Evolutionary conservation across 2,888 invertebrate genomes (phyloP).

Genomic region (Cantharis nigra): DNA sequence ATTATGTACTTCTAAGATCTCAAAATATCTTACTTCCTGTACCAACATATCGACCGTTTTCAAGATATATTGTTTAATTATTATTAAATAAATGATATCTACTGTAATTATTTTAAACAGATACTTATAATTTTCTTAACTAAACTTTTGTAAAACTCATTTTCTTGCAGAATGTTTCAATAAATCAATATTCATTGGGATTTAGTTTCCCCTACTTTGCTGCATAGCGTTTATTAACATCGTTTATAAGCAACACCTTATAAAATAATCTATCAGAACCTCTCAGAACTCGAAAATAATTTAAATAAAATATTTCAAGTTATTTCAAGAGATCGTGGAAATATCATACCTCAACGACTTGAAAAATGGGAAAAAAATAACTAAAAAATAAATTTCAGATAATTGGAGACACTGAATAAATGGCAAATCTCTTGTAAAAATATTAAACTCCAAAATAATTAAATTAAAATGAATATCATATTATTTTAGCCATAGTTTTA

Average conservation of each 20-base stretch:
- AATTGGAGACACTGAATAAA: no score
- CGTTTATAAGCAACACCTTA: not conserved
- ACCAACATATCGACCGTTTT: not conserved
- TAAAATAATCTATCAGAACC: not conserved
- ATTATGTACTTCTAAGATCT: not conserved
- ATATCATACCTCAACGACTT: no score
- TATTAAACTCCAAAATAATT: no score
- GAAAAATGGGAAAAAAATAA: no score
- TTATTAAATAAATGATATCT: not conserved
- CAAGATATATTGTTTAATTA: not conserved
- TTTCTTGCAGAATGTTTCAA: not conserved
- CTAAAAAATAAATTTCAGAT: no score
- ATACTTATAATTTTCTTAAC: not conserved
- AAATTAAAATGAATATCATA: no score
- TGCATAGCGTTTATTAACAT: not conserved
- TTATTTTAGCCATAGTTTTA: no score
- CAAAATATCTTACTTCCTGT: not conserved
- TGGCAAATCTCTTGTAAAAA: no score
- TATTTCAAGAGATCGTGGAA: no score
- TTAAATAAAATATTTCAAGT: no score
- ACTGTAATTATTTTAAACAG: not conserved
- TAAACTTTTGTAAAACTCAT: not conserved
- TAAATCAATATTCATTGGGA: not conserved
- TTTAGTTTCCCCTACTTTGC: not conserved
- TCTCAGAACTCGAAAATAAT: not conserved